A percentile compares a stretch with the other conserved stretches of the same genome.
phyloP scores from a whole-genome alignment of 2,888 invertebrate genomes.

The Mesopsocus fuscifrons region DNA sequence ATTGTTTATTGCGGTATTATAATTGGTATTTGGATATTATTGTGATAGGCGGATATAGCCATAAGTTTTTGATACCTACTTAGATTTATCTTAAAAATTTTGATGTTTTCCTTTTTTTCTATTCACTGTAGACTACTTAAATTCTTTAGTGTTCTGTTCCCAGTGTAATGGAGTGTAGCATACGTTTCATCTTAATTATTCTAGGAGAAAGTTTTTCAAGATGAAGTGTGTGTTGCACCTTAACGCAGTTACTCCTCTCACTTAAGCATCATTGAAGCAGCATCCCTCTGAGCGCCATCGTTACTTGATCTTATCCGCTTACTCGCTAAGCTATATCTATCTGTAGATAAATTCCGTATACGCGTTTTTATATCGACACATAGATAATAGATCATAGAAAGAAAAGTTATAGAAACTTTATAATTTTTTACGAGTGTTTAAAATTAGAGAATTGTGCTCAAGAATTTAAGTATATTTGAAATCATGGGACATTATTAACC shows the following conservation, averaged over 20 bases:
- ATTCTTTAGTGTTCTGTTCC: constrained; percentile 1
- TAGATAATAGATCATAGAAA: not conserved
- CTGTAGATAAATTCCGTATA: constrained; percentile 5
- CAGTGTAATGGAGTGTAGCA: no score
- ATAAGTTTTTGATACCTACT: constrained; percentile 8
- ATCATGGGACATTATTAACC: no score
- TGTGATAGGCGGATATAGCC: constrained; percentile 8
- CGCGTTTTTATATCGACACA: constrained; percentile 10
- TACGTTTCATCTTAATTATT: no score
- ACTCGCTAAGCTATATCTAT: no score
- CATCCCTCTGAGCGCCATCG: no score
- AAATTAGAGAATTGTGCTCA: not conserved
- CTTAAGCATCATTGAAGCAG: no score
- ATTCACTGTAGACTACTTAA: constrained; percentile 8
- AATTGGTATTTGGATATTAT: constrained; percentile 9
- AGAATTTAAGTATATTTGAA: not conserved
- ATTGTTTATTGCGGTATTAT: constrained; percentile 11
- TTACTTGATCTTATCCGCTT: no score
- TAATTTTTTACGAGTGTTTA: not conserved
- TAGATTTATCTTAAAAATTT: constrained; percentile 1
- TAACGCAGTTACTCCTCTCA: no score
- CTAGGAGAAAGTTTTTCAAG: no score
- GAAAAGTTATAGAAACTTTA: not conserved
- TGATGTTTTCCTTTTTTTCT: constrained; percentile 8
- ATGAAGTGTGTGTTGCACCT: no score